Base-by-base conservation (phyloP, 2,888 invertebrate genomes). In the Dusona sp. region DNA sequence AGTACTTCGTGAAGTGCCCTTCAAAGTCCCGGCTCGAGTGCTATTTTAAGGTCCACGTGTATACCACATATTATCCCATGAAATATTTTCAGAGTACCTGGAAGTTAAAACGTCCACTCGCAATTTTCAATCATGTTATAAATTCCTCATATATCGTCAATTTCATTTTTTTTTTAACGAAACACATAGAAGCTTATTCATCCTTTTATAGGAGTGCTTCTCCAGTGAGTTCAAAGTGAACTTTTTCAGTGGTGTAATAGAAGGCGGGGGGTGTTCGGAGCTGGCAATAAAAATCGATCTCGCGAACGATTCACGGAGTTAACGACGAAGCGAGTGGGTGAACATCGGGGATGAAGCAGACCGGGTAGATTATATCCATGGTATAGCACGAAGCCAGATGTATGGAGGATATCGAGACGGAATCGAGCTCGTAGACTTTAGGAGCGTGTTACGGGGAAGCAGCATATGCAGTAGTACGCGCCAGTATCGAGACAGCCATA, bases 341-440 rank as follows among this genome's bases (percentile, higher is more conserved):
- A 74, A 86, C 70, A 51, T 70, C 64, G 29, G 22, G 72, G 79
- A 61, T 61, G 74, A 54, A 64, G 54, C 73, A 73, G 73, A 81
- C 73, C 38, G 16, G 74, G 70, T 77, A 42, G 45, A 72, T 82
- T 75, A 81, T 81, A 84, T 78, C 77, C 51, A 67, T 73, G 61
- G 73, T 65, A 74, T 61, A 77, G 68, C 33, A 54, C 45, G 61
- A 74, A 72, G 68, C 67, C 67, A 48, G 73, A 80, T 80, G 75
- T 78, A 83, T 82, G 68, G 82, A 57, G 75, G 80, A 73, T 86
- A 86, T 86, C 80, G 78, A 80, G 80, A 78, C 81, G 78, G 42
- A 84, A 84, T 86, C 73, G 81, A 86, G 78, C 83, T 86, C 84
- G 84, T 84, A 81, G 73, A 84, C 80, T 78, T 80, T 54, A 45